A percentile compares a stretch with the other conserved stretches of the same genome.
phyloP scores from a whole-genome alignment of 2,888 invertebrate genomes.

The Melanchra persicariae region DNA sequence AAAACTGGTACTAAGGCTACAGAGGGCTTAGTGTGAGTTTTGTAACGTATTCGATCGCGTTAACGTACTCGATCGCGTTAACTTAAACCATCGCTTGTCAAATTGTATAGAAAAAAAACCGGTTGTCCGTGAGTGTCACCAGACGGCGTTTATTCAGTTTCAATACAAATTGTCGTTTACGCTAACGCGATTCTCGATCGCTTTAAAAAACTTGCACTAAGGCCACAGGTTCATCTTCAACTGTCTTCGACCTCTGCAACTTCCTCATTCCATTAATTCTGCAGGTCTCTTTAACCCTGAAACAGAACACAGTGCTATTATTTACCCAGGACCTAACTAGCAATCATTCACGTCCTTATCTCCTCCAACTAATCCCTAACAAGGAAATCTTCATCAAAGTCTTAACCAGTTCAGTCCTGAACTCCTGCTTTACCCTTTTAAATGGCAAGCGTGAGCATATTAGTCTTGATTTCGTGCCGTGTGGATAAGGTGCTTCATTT shows the following conservation, averaged over 20 bases:
- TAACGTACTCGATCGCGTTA: too few relatives aligned
- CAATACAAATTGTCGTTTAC: too few relatives aligned
- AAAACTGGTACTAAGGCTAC: too few relatives aligned
- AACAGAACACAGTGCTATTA: background rate
- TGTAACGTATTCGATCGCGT: too few relatives aligned
- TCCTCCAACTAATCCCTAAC: slow-evolving; percentile 60
- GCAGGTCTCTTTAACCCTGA: background rate
- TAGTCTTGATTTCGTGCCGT: slow-evolving; percentile 80
- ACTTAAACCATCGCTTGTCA: too few relatives aligned
- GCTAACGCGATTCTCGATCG: too few relatives aligned
- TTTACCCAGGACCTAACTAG: background rate
- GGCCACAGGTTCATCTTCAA: too few relatives aligned
- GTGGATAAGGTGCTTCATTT: slow-evolving; percentile 69
- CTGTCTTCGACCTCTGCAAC: background rate
- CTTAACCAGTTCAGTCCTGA: slow-evolving; percentile 57
- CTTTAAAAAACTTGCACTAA: too few relatives aligned
- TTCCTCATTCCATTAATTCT: background rate
- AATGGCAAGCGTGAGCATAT: slow-evolving; percentile 71
- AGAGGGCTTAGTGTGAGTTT: too few relatives aligned
- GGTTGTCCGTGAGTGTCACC: too few relatives aligned
- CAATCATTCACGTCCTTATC: slow-evolving; percentile 31
- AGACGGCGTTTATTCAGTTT: too few relatives aligned
- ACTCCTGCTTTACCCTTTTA: slow-evolving; percentile 63
- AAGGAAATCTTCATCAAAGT: slow-evolving; percentile 67
- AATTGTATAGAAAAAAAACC: too few relatives aligned